Base-by-base conservation (phyloP, 2,888 invertebrate species). In the Torymus tubicola region DNA sequence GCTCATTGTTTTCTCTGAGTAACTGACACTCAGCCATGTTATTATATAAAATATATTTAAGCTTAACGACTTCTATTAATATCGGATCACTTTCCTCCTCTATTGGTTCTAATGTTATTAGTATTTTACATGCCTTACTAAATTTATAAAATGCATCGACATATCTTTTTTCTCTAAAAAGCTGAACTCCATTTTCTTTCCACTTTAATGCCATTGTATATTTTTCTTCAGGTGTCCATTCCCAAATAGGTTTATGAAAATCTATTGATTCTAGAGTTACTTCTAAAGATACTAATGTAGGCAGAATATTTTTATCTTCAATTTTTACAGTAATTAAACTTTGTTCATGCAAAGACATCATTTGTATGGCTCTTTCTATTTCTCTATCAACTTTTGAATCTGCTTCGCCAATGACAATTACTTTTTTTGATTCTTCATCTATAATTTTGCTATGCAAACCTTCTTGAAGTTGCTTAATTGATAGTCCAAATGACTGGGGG, bases 11-110 rank as follows among this genome's bases (percentile, higher is more conserved):
- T 12, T 94, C 90, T 82, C 92, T 92, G 82, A 94, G 94, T 21
- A 96, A 92, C 85, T 96, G 95, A 88, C 97, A 96, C 65, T 95
- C 95, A 0, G 97, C 96, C 88, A 97, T 91, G 90, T 98, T 98
- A 84, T 96, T 95, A 88, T 95, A 96, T 11, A 97, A 91, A 84
- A 93, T 94, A 12, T 94, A 91, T 88, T 95, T 94, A 11, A 96
- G 89, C 72, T 91, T 91, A 57, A 93, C 88, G 83, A 96, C 91
- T 11, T 91, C 89, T 0, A 92, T 86, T 52, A 88, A 86, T 50
- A 93, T 91, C 10, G 94, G 90, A 10, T 90, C 88, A n/a, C 92
- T 91, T 82, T 93, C 87, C 61, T 91, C 90, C 71, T 90, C 85
- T 18, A 92, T 88, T 5, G 93, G 89, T 53, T 89, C 94, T 79